A percentile compares a stretch with the other conserved stretches of the same genome.
Evolutionary conservation across 2,113 vertebrate species (phyloP).

Genomic region (Chaetorhynchus papuensis): DNA sequence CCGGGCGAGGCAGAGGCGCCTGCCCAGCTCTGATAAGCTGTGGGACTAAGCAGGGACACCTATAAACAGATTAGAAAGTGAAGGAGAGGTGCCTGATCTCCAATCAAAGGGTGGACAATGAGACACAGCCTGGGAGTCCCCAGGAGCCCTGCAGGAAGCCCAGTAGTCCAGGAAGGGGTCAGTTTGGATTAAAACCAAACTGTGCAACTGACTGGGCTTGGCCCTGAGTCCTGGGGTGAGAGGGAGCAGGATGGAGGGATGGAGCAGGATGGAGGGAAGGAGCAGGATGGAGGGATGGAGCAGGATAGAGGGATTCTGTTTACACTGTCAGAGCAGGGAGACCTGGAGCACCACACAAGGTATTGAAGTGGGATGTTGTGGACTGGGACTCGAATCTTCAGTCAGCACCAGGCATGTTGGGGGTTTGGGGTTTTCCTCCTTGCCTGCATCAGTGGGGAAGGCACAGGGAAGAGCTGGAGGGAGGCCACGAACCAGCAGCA

Average conservation of each 20-base stretch:
- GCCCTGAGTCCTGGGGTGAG: neutral
- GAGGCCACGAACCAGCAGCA: neutral
- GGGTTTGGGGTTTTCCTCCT: neutral
- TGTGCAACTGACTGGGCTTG: accelerated
- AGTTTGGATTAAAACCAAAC: neutral
- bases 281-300: neutral
- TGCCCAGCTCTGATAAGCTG: neutral
- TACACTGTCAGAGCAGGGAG: accelerated
- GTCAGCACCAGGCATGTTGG: accelerated
- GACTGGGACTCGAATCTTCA: accelerated
- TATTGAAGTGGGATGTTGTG: accelerated
- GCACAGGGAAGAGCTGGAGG: neutral
- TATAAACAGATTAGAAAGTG: constrained; percentile 65
- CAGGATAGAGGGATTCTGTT: neutral
- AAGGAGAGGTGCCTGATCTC: constrained; percentile 36
- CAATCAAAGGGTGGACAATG: neutral
- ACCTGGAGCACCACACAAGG: neutral
- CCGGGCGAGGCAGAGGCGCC: neutral
- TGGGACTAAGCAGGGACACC: constrained; percentile 16
- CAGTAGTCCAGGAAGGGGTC: neutral
- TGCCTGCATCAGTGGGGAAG: neutral
- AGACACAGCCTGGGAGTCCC: neutral
- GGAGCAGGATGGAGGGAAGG: no score
- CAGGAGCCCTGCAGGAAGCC: neutral
- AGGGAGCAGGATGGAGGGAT: neutral